A percentile compares a stretch with the other conserved stretches of the same genome.
Evolutionary conservation across 2,113 vertebrate species (phyloP).

Genomic region (Leuciscus idus): DNA sequence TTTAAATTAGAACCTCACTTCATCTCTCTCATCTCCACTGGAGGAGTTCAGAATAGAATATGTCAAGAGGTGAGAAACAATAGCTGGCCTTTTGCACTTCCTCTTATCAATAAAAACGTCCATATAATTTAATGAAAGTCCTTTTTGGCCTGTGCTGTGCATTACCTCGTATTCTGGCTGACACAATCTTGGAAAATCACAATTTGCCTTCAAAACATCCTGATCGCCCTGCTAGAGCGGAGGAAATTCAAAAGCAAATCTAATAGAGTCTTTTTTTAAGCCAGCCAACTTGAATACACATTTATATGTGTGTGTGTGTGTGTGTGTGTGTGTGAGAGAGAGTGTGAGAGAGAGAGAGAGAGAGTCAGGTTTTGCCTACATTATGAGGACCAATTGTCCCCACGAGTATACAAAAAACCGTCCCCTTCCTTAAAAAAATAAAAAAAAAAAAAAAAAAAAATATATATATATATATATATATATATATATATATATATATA

Average conservation of each 20-base stretch:
- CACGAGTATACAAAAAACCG: neutral
- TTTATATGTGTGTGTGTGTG: neutral
- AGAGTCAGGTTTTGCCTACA: neutral
- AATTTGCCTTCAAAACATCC: constrained; percentile 51
- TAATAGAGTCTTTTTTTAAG: constrained; percentile 43
- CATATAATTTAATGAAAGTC: constrained; percentile 69
- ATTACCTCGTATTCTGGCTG: constrained; percentile 50
- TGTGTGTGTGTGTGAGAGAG: neutral
- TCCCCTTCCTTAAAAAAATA: neutral
- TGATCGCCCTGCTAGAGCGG: constrained; percentile 47
- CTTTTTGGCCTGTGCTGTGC: constrained; percentile 53
- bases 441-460: neutral
- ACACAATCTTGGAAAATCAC: constrained; percentile 47
- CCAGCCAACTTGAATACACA: constrained; percentile 3
- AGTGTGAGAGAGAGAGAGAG: no score
- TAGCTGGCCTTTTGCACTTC: constrained; percentile 28
- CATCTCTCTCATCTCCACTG: constrained; percentile 30
- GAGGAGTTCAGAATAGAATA: constrained; percentile 43
- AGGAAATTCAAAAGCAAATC: constrained; percentile 7
- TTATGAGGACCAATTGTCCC: neutral
- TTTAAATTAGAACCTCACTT: constrained; percentile 35
- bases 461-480: no score
- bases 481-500: no score
- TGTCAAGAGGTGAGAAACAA: constrained; percentile 4
- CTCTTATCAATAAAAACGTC: constrained; percentile 65